Conservation (phyloP, 2,113 vertebrate species). For the Lycaon pictus region DNA sequence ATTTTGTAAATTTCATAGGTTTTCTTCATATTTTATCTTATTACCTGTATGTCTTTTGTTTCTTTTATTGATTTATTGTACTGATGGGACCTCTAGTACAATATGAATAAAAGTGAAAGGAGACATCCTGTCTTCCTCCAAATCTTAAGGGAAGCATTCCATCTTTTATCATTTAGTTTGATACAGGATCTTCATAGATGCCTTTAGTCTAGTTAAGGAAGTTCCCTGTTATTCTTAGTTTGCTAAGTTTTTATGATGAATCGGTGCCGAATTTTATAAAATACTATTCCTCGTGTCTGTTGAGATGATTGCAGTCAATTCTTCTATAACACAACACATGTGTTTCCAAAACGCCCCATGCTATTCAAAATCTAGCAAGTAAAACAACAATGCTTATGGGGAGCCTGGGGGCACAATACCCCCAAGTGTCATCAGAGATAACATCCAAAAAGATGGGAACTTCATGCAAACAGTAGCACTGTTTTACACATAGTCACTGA, state of each 20-base stretch:
- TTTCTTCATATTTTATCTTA: neutral
- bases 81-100: neutral
- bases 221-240: neutral
- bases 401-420: neutral
- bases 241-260: neutral
- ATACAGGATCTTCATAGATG: neutral
- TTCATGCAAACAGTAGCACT: neutral
- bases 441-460: neutral
- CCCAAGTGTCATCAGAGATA: neutral
- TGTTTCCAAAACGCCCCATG: neutral
- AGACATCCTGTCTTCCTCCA: neutral
- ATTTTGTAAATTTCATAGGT: neutral
- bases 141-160: neutral
- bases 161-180: neutral
- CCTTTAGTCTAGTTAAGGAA: neutral
- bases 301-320: neutral
- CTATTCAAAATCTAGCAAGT: conserved; percentile 23
- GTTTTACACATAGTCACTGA: neutral
- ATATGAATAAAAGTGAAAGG: neutral
- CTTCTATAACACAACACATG: neutral
- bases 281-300: neutral
- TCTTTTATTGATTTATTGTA: neutral
- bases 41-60: neutral
- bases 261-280: conserved; percentile 7
- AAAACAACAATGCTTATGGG: neutral